These are phyloP conservation scores for Choloepus hoffmanni DNA, from an alignment of 2,113 vertebrate species.

Conservation along the genomic window DNA sequence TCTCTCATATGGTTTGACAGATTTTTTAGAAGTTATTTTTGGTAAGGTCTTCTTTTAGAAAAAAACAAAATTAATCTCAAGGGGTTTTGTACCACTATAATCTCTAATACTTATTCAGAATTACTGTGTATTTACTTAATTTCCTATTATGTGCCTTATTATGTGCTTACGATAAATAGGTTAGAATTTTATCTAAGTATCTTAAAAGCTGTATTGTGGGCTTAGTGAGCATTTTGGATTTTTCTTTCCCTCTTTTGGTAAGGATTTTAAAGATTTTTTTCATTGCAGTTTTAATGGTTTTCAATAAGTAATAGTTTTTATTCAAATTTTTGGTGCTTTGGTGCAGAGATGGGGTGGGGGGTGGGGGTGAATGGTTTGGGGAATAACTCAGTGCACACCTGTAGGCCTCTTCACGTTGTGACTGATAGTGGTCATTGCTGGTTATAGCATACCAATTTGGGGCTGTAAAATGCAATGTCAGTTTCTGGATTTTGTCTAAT, in stretches of 20 bases:
- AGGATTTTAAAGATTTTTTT: slow-evolving; percentile 85
- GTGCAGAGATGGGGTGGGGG: slow-evolving; percentile 46
- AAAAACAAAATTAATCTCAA: slow-evolving; percentile 85
- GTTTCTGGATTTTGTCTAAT: slow-evolving; percentile 33
- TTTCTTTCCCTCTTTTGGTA: slow-evolving; percentile 76
- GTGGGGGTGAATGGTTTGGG: slow-evolving; percentile 63
- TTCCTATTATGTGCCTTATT: slow-evolving; percentile 94
- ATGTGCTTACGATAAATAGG: slow-evolving; percentile 88
- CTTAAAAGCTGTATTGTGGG: slow-evolving; percentile 86
- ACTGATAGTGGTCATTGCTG: neutral
- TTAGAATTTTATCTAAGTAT: slow-evolving; percentile 88
- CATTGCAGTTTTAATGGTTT: slow-evolving; percentile 50
- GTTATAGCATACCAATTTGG: neutral
- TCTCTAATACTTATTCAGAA: slow-evolving; percentile 89
- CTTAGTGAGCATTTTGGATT: slow-evolving; percentile 86
- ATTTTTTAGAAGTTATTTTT: slow-evolving; percentile 93
- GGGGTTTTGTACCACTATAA: slow-evolving; percentile 90
- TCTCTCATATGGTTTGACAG: slow-evolving; percentile 90
- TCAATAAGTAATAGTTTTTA: too few species aligned
- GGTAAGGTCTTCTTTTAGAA: slow-evolving; percentile 89
- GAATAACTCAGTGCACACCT: slow-evolving; percentile 60
- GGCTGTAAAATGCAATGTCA: too few species aligned
- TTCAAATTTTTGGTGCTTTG: slow-evolving; percentile 81
- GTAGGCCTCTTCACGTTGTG: slow-evolving; percentile 70
- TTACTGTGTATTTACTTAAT: slow-evolving; percentile 90